phyloP scores from a whole-genome alignment of 2,888 invertebrate genomes.

The Drosophila robusta region DNA sequence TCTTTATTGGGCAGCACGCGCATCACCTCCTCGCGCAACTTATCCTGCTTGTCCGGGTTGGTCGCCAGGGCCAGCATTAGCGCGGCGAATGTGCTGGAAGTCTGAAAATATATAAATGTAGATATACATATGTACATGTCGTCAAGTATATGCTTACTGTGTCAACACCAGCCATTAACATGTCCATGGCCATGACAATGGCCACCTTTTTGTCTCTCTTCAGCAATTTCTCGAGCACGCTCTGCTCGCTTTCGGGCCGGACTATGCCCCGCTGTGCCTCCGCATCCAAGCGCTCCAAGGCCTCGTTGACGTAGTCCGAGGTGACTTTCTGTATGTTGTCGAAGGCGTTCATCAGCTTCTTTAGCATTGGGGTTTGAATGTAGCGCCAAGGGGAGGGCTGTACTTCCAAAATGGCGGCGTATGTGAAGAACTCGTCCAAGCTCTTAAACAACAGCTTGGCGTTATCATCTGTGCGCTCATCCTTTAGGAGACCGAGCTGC shows the following conservation, averaged over 20 bases:
- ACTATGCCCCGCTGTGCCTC: conserved; percentile 49
- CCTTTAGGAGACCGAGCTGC: conserved; percentile 74
- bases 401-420: conserved; percentile 40
- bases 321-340: conserved; percentile 73
- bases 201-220: conserved; percentile 88
- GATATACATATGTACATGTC: background rate
- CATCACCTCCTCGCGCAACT: conserved; percentile 87
- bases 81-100: conserved; percentile 66
- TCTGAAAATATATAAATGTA: conserved; percentile 72
- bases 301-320: conserved; percentile 80
- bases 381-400: conserved; percentile 67
- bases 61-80: conserved; percentile 86
- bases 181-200: conserved; percentile 89
- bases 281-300: conserved; percentile 71
- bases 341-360: conserved; percentile 56
- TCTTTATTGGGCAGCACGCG: conserved; percentile 84
- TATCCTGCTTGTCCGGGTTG: conserved; percentile 88
- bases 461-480: conserved; percentile 41
- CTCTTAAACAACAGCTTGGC: conserved; percentile 58
- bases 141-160: conserved; percentile 86
- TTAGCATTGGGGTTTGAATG: conserved; percentile 50
- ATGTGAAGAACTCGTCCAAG: conserved; percentile 52
- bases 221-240: conserved; percentile 88
- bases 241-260: conserved; percentile 83
- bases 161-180: conserved; percentile 90